Evolutionary conservation across 2,797 vertebrate species (phyloP).

Genomic region (Phoeniculus purpureus): DNA sequence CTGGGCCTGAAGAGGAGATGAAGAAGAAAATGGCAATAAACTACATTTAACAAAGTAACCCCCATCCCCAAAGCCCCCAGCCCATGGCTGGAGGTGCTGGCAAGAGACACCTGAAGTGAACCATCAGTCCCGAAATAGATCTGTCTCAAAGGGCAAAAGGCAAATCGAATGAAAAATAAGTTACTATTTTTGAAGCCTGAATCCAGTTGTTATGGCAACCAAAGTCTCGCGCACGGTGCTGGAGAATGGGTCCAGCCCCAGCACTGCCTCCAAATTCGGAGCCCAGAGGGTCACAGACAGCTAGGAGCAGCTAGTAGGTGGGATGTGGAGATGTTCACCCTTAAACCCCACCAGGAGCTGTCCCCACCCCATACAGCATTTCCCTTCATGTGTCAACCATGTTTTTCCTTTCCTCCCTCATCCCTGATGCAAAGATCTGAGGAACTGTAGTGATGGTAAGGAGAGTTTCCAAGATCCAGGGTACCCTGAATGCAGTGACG

Average conservation of each 20-base stretch:
- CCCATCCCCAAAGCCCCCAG: neutral
- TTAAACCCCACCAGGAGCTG: accelerated
- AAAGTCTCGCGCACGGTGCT: conserved; percentile 55
- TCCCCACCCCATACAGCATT: neutral
- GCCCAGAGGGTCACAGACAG: accelerated
- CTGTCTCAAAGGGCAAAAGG: conserved; percentile 70
- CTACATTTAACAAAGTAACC: neutral
- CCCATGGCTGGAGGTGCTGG: neutral
- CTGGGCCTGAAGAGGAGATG: neutral
- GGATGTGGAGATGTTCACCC: neutral
- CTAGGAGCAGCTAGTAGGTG: neutral
- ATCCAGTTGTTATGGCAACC: conserved; percentile 81
- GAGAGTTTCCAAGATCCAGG: neutral
- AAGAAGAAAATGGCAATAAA: neutral
- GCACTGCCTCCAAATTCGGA: neutral
- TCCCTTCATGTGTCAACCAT: accelerated
- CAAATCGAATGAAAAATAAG: conserved; percentile 77
- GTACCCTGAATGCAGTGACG: too few species aligned
- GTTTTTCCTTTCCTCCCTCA: neutral
- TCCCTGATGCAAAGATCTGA: neutral
- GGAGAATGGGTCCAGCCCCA: conserved; percentile 21
- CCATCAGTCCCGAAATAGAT: conserved; percentile 58
- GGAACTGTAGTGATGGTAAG: neutral
- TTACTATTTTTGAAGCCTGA: conserved; percentile 80
- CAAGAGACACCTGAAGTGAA: conserved; percentile 49